Evolutionary conservation across 2,888 invertebrate genomes (phyloP).

Genomic region (Eristalis tenax): DNA sequence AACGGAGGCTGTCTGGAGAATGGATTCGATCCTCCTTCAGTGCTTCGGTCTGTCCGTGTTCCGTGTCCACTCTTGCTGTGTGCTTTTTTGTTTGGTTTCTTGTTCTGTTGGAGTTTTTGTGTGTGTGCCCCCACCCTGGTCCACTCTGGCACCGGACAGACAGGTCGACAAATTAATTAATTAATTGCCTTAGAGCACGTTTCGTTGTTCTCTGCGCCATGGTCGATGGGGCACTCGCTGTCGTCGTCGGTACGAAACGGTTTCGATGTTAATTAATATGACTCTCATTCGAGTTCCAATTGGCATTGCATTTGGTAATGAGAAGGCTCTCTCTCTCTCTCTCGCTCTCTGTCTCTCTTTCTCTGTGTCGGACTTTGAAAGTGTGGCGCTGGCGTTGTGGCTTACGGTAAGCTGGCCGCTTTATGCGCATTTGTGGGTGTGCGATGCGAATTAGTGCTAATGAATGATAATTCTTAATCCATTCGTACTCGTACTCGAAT

Average conservation of each 20-base stretch:
- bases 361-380: background rate
- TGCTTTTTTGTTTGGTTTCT: slow-evolving; percentile 15
- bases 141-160: slow-evolving; percentile 30
- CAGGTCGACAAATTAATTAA: slow-evolving; percentile 71
- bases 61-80: no score
- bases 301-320: slow-evolving; percentile 38
- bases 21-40: slow-evolving; percentile 43
- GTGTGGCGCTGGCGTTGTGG: background rate
- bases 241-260: slow-evolving; percentile 1
- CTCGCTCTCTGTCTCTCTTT: background rate
- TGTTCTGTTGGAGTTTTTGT: slow-evolving; percentile 5
- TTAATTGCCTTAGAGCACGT: slow-evolving; percentile 69
- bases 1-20: slow-evolving; percentile 20
- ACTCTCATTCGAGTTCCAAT: slow-evolving; percentile 58
- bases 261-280: slow-evolving; percentile 68
- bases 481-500: background rate
- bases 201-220: slow-evolving; percentile 28
- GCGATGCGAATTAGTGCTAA: background rate
- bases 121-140: slow-evolving; percentile 32
- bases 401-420: background rate
- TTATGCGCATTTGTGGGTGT: slow-evolving; percentile 1
- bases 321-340: background rate
- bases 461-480: background rate
- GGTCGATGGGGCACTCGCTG: background rate
- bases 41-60: background rate